phyloP scores from a whole-genome alignment of 53 echinoderm and acorn worm genomes.

The Mesocentrotus franciscanus region DNA sequence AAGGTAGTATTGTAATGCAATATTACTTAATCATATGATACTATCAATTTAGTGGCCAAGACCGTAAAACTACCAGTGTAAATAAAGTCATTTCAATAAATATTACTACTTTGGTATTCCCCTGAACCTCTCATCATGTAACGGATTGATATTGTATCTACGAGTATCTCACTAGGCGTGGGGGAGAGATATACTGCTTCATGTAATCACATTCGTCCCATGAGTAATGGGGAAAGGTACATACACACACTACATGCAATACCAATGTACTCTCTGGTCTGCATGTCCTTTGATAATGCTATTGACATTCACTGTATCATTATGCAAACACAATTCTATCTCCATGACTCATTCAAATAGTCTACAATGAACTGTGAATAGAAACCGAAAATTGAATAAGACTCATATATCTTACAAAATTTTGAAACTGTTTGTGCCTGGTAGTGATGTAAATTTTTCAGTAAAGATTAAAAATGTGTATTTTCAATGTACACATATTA shows the following conservation, averaged over 20 bases:
- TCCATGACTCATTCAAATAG: neutral
- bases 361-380: neutral
- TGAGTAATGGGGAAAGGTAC: constrained; percentile 4
- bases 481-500: neutral
- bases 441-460: no score
- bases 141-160: no score
- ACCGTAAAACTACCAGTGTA: neutral
- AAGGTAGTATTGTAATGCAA: neutral
- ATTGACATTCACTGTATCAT: constrained; percentile 19
- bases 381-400: neutral
- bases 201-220: neutral
- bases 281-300: neutral
- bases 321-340: constrained; percentile 45
- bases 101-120: neutral
- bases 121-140: neutral
- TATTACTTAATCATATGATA: neutral
- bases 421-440: neutral
- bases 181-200: neutral
- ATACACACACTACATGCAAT: neutral
- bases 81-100: neutral
- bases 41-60: neutral
- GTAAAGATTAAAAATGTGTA: no score
- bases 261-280: neutral
- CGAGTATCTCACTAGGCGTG: no score
- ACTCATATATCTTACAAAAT: neutral